Conservation (phyloP, 1,140 invertebrate species). For the Lepidotrigona ventralis region DNA sequence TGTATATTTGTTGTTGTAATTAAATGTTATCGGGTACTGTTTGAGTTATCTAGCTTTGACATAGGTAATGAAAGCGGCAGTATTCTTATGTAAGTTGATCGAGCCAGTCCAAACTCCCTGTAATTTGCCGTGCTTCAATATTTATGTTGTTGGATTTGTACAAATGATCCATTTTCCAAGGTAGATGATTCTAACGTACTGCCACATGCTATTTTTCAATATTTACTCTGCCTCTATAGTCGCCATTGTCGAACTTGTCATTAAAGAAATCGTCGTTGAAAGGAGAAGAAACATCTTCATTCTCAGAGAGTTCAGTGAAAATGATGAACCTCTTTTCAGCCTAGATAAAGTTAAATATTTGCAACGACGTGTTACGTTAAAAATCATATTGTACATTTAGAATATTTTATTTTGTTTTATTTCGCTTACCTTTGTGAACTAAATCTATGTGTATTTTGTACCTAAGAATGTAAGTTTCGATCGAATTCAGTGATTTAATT, state of each 20-base stretch:
- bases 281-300: not conserved
- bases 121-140: constrained; percentile 14
- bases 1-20: constrained; percentile 30
- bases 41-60: constrained; percentile 27
- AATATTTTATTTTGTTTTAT: not conserved
- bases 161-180: not conserved
- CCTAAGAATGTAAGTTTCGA: too few species aligned
- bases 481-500: too few species aligned
- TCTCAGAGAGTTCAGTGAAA: not conserved
- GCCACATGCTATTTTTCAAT: not conserved
- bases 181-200: too few species aligned
- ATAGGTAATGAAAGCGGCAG: constrained; percentile 25
- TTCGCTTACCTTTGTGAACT: not conserved
- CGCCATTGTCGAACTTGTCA: not conserved
- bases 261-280: too few species aligned
- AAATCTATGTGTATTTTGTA: not conserved
- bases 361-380: not conserved
- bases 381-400: not conserved
- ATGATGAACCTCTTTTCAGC: not conserved
- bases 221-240: not conserved
- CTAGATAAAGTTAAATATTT: not conserved
- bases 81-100: constrained; percentile 22
- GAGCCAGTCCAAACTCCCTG: not conserved
- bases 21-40: constrained; percentile 18
- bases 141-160: constrained; percentile 13